Base-by-base conservation (phyloP, 2,113 vertebrate genomes). In the Perca schrenkii region DNA sequence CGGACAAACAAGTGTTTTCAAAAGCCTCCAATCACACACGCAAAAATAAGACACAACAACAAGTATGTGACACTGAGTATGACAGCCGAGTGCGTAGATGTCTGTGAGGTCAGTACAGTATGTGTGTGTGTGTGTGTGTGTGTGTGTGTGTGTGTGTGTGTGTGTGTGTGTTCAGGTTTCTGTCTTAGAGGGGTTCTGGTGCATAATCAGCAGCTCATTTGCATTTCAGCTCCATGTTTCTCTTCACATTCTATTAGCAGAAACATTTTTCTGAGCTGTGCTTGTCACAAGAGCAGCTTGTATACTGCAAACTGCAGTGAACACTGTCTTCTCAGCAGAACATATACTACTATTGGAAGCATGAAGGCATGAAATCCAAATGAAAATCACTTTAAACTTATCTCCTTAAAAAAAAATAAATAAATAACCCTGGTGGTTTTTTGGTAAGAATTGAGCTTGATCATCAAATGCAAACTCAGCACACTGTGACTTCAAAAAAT, bases 11-110 rank as follows among this genome's bases (percentile, higher is more conserved):
- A 50, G 46, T 6, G 8, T 67, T 52, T 82, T 79, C 17, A 43
- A 66, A 61, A 60, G 25, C 58, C 63, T 82, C 57, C 70, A 22
- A 88, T 81, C 69, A 72, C 84, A 85, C 34, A 22, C 17, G 43
- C 47, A 66, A 13, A 31, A 69, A 77, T 67, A 80, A 61, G 64
- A 67, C 25, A 19, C 14, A 1, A 65, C 49, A 19, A 8, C 40
- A 43, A 8, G 12, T 4, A 21, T 79, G 72, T 78, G 79, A 83
- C 81, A 56, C 21, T 14, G 75, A 76, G 28, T 22, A 68, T 49
- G 49, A 34, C 28, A 74, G 34, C 34, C 6, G 34, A 34, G 43
- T 12, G 46, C 4, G 16, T 83, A n/a, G 4, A 8, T 58, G 64
- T 77, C 31, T 76, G 62, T 43, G 67, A 56, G 54, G 46, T 40